Conservation (phyloP, 2,113 vertebrate species). For the Lepisosteus osseus region DNA sequence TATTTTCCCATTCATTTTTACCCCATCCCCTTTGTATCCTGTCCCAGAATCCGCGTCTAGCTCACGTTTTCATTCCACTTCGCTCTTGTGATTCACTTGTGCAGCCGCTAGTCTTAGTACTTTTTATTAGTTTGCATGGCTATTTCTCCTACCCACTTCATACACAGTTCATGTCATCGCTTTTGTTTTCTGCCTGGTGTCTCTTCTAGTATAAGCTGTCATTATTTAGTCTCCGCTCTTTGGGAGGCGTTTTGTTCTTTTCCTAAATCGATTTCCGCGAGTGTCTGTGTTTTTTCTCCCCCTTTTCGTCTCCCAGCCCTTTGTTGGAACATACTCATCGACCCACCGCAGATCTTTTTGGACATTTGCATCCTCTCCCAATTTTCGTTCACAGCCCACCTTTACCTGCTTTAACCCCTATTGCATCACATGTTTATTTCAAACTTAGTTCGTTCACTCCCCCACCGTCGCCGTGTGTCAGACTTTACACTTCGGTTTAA, state of each 20-base stretch:
- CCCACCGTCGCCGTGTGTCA: too few species aligned
- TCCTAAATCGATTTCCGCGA: background rate
- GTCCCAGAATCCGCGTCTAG: constrained; percentile 34
- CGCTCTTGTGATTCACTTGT: constrained; percentile 39
- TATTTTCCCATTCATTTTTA: constrained; percentile 24
- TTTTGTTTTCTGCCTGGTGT: constrained; percentile 37
- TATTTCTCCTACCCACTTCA: constrained; percentile 39
- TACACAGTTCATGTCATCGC: constrained; percentile 37
- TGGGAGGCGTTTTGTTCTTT: constrained; percentile 53
- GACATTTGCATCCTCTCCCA: too few species aligned
- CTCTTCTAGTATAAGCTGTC: constrained; percentile 32
- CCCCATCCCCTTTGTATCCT: constrained; percentile 17
- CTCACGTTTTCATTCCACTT: constrained; percentile 31
- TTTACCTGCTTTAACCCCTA: too few species aligned
- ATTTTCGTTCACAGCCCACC: too few species aligned
- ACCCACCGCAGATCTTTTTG: too few species aligned
- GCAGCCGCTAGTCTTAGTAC: constrained; percentile 39
- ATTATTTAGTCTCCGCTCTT: constrained; percentile 36
- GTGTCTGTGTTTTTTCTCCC: background rate
- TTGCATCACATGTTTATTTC: too few species aligned
- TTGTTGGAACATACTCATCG: background rate
- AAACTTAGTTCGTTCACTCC: too few species aligned
- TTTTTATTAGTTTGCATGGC: constrained; percentile 37
- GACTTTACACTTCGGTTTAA: too few species aligned
- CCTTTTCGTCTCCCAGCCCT: background rate